Conservation (phyloP, 2,797 vertebrate species). For the Austrolebias charrua region DNA sequence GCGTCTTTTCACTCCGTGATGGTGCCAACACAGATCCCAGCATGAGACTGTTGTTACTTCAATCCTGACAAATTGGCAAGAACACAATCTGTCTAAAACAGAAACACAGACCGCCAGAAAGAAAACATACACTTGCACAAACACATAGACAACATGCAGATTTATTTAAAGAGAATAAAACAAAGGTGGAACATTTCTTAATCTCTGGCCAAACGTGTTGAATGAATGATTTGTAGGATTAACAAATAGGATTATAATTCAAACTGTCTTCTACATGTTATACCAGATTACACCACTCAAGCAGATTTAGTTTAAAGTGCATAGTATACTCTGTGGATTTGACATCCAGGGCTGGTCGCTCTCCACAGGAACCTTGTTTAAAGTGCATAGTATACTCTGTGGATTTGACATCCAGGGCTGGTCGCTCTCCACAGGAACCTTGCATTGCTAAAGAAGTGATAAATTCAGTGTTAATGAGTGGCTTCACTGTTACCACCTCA, state of each 20-base stretch:
- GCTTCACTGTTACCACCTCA: constrained; percentile 98
- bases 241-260: constrained; percentile 1
- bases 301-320: constrained; percentile 77
- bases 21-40: constrained; percentile 91
- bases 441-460: constrained; percentile 97
- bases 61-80: constrained; percentile 85
- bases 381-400: constrained; percentile 81
- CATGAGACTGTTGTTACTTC: constrained; percentile 82
- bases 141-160: constrained; percentile 26
- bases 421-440: constrained; percentile 95
- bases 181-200: neutral
- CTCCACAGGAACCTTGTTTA: constrained; percentile 96
- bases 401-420: constrained; percentile 86
- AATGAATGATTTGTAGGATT: neutral
- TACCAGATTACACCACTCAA: constrained; percentile 52
- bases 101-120: constrained; percentile 66
- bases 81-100: constrained; percentile 73
- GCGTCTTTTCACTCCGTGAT: constrained; percentile 88
- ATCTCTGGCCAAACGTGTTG: neutral
- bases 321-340: constrained; percentile 84
- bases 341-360: constrained; percentile 86
- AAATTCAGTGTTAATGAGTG: constrained; percentile 99
- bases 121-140: constrained; percentile 47
- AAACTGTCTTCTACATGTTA: constrained; percentile 12
- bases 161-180: constrained; percentile 4